Base-by-base conservation (phyloP, 2,888 invertebrate genomes). In the Drosophila antonietae region DNA sequence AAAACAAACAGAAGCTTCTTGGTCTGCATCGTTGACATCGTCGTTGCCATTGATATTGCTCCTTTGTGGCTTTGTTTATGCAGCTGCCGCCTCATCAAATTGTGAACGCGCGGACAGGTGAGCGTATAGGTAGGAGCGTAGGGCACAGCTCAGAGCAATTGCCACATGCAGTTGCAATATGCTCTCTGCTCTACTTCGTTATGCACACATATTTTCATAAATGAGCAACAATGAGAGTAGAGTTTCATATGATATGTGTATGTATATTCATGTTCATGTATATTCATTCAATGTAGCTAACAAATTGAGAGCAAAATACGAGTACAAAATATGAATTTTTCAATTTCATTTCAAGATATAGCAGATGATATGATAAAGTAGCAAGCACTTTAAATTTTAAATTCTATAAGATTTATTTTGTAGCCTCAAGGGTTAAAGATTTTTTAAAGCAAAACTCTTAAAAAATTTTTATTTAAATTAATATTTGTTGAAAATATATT, bases 1-100 rank as follows among this genome's bases (percentile, higher is more conserved):
- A 87, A 75, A 70, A 71, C 77, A 89, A 85, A 85, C 84, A 81
- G 67, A 57, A 49, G 28, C 55, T n/a, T 33, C 49, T 37, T 53
- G 53, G 56, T 57, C 58, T 57, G 53, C 60, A 52, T 15, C 53
- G 58, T 31, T 55, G 57, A 61, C 43, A 44, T 44, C 57, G 43
- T 35, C 60, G 56, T 33, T 67, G 68, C 65, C 68, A 72, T 73
- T 77, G 77, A 68, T 62, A 78, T 72, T 67, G 68, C 77, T 68
- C 81, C 76, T 63, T 64, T 66, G 81, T 58, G 75, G 78, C 76
- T 39, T 75, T 86, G 88, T 89, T 86, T 80, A 76, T 77, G 86
- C 86, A 89, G 88, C 89, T 85, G 88, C 71, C 47, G 41, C 47
- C 20, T 55, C 57, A 52, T 59, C 53, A 78, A 64, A 59, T 53